Evolutionary conservation across 2,113 vertebrate genomes (phyloP), one percentile per base, ranked within the genome.

Genomic region (Hippopotamus amphibius): DNA sequence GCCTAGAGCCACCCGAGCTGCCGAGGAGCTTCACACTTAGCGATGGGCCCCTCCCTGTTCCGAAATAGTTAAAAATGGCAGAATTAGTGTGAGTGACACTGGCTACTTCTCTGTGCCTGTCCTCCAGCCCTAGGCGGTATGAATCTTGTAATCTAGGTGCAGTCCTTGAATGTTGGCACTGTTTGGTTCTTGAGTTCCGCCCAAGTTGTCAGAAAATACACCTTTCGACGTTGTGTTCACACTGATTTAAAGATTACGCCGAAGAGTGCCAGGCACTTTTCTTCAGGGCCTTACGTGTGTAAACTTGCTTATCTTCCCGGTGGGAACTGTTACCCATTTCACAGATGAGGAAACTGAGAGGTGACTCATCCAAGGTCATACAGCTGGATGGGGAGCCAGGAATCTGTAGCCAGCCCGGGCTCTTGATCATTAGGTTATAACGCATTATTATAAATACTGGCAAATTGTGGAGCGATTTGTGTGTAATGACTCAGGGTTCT

Each of bases 21-120:
- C 81, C 4, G 72, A 19, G 11, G 17, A 21, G 19, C 43, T 17
- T 28, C 6, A n/a, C 88, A 2, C 72, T 68, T 19, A 6, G 95
- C 83, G 46, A 53, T 12, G 77, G 95, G 86, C 97, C 24, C 88
- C 85, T 96, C 93, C 96, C 10, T 3, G 69, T 37, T 85, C 94
- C 43, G 77, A 96, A 98, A 90, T 26, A 96, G 96, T 98, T 96
- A 59, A 96, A 97, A 97, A 97, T 96, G 94, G 96, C 68, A 65
- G 74, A 91, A 96, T 72, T 13, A 65, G 92, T 77, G 61, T 16
- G 96, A 90, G 76, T 41, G 89, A 74, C 83, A 96, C 93, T 55
- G 83, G 57, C 72, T 57, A 46, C 93, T 97, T 96, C 96, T 76
- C 97, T 94, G 96, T 96, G 85, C 53, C 2, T 83, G 97, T 92